Evolutionary conservation across 35 echinoderm and acorn worm species (phyloP).

Genomic region (Lytechinus pictus): DNA sequence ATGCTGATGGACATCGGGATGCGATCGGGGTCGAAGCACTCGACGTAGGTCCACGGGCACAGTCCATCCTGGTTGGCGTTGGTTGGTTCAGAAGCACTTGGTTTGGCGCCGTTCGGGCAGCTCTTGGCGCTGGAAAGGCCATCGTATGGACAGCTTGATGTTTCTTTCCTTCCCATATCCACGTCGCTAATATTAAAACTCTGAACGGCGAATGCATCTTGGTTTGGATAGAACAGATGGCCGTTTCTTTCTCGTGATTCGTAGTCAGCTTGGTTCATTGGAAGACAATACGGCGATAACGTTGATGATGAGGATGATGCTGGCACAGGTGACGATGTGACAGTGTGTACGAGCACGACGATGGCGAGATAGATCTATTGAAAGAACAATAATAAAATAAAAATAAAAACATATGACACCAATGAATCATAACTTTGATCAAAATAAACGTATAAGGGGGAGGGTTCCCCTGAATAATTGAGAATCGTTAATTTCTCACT

Average conservation of each 20-base stretch:
- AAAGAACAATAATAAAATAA: background rate
- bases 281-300: background rate
- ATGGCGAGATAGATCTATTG: background rate
- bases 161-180: background rate
- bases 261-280: background rate
- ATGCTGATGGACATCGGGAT: constrained; percentile 39
- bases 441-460: no score
- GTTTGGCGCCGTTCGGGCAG: background rate
- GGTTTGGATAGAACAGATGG: constrained; percentile 27
- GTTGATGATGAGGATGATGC: background rate
- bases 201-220: constrained; percentile 16
- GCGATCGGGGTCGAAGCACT: constrained; percentile 47
- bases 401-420: no score
- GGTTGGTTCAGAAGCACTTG: background rate
- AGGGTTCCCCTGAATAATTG: no score
- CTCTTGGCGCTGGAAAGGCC: constrained; percentile 22
- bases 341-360: background rate
- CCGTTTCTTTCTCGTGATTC: background rate
- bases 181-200: background rate
- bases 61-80: background rate
- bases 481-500: no score
- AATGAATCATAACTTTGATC: no score
- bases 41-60: constrained; percentile 38
- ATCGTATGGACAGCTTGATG: constrained; percentile 43
- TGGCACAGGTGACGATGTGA: background rate